Evolutionary conservation across 1,140 invertebrate species (phyloP).

Genomic region (Drosophila repletoides): DNA sequence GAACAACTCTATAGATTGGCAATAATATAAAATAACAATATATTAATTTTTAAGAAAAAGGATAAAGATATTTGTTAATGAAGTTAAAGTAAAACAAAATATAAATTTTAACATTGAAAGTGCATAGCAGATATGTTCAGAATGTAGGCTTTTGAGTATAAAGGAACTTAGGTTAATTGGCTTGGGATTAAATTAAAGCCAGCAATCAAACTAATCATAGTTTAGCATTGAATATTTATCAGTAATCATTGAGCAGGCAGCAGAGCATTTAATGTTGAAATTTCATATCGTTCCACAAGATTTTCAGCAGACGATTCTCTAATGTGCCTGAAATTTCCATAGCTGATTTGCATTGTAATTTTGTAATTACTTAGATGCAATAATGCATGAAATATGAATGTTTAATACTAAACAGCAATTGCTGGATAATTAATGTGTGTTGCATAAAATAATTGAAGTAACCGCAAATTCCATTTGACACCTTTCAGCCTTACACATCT

Average conservation of each 20-base stretch:
- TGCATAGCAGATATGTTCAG: neutral
- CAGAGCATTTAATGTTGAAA: too few relatives aligned
- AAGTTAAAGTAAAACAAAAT: neutral
- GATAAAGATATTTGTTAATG: too few relatives aligned
- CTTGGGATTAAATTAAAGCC: too few relatives aligned
- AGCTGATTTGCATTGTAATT: neutral
- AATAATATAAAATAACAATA: too few relatives aligned
- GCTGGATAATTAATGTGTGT: constrained; percentile 3
- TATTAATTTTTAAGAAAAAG: too few relatives aligned
- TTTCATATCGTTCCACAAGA: too few relatives aligned
- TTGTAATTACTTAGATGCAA: neutral
- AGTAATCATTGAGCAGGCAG: too few relatives aligned
- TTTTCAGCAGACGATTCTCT: too few relatives aligned
- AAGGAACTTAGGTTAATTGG: too few relatives aligned
- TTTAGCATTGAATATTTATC: constrained; percentile 1
- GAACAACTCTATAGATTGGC: too few relatives aligned
- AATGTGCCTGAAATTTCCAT: neutral
- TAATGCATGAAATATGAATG: constrained; percentile 19
- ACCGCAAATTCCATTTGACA: constrained; percentile 43
- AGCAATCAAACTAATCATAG: too few relatives aligned
- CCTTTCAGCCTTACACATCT: neutral
- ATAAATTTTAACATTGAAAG: neutral
- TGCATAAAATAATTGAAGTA: constrained; percentile 9
- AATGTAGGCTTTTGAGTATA: too few relatives aligned
- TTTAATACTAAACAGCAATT: constrained; percentile 1